Evolutionary conservation across 2,888 invertebrate genomes (phyloP).

Genomic region (Odontomyia ornata): DNA sequence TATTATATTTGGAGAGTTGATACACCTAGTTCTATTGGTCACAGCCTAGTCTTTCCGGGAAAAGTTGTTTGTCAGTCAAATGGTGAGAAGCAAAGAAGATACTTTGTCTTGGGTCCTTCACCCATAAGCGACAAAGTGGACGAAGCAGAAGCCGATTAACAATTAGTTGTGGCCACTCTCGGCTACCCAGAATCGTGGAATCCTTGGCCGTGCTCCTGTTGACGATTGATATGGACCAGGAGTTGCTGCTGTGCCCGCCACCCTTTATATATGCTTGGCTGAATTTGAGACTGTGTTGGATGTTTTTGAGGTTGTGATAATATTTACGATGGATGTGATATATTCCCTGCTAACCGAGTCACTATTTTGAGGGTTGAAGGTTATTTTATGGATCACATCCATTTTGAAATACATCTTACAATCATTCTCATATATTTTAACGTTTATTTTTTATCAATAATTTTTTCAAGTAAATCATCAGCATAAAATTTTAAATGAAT

Average conservation of each 20-base stretch:
- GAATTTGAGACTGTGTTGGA: slow-evolving; percentile 33
- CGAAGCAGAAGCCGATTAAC: slow-evolving; percentile 51
- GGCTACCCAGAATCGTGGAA: slow-evolving; percentile 60
- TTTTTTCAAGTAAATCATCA: too few relatives aligned
- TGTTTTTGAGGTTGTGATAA: neutral
- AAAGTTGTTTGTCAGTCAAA: slow-evolving; percentile 64
- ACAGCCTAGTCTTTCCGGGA: slow-evolving; percentile 47
- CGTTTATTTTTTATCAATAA: too few relatives aligned
- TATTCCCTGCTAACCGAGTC: too few relatives aligned
- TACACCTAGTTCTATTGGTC: slow-evolving; percentile 57
- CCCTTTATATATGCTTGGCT: slow-evolving; percentile 60
- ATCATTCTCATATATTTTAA: too few relatives aligned
- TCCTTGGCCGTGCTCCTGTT: slow-evolving; percentile 83
- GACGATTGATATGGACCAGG: slow-evolving; percentile 56
- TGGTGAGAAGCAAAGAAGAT: slow-evolving; percentile 63
- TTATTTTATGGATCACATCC: too few relatives aligned
- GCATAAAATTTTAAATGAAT: too few relatives aligned
- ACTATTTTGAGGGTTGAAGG: too few relatives aligned
- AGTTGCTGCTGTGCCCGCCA: slow-evolving; percentile 60
- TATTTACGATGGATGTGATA: slow-evolving; percentile 24
- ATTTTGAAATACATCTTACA: too few relatives aligned
- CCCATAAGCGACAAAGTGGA: slow-evolving; percentile 48
- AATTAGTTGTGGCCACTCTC: slow-evolving; percentile 53
- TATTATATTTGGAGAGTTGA: slow-evolving; percentile 63
- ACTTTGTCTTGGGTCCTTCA: slow-evolving; percentile 61